A percentile compares a stretch with the other conserved stretches of the same genome.
Evolutionary conservation across 2,797 vertebrate species (phyloP).

Genomic region (Tachyglossus aculeatus): DNA sequence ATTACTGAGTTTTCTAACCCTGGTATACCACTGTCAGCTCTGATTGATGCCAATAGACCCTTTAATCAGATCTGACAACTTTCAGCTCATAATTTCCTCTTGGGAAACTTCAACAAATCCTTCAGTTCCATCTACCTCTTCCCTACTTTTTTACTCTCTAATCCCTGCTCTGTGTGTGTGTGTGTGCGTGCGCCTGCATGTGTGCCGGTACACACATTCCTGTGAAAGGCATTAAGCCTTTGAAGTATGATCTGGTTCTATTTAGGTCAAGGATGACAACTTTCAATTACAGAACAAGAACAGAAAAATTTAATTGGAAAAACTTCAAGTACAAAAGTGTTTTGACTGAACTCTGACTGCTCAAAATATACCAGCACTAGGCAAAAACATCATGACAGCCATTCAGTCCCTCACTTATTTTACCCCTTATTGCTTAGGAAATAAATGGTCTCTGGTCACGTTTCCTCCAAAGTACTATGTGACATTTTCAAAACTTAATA

Average conservation of each 20-base stretch:
- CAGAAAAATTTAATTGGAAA: conserved; percentile 42
- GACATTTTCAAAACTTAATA: conserved; percentile 7
- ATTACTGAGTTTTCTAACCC: conserved; percentile 70
- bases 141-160: conserved; percentile 35
- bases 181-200: conserved; percentile 10
- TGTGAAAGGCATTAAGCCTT: conserved; percentile 34
- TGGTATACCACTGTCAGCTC: conserved; percentile 70
- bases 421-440: not conserved
- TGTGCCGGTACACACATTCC: conserved; percentile 9
- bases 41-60: conserved; percentile 68
- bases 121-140: conserved; percentile 54
- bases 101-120: conserved; percentile 60
- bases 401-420: conserved; percentile 2
- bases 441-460: not conserved
- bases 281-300: conserved; percentile 56
- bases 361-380: not conserved
- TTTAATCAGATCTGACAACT: conserved; percentile 74
- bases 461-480: conserved; percentile 7
- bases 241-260: conserved; percentile 39
- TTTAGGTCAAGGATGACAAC: conserved; percentile 33
- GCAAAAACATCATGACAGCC: conserved; percentile 11
- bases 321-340: conserved; percentile 35
- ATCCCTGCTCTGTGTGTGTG: conserved; percentile 1
- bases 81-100: conserved; percentile 56
- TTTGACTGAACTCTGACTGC: conserved; percentile 21